A percentile compares a stretch with the other conserved stretches of the same genome.
Evolutionary conservation across 2,113 vertebrate species (phyloP).

Genomic region (Lucifuga dentata): DNA sequence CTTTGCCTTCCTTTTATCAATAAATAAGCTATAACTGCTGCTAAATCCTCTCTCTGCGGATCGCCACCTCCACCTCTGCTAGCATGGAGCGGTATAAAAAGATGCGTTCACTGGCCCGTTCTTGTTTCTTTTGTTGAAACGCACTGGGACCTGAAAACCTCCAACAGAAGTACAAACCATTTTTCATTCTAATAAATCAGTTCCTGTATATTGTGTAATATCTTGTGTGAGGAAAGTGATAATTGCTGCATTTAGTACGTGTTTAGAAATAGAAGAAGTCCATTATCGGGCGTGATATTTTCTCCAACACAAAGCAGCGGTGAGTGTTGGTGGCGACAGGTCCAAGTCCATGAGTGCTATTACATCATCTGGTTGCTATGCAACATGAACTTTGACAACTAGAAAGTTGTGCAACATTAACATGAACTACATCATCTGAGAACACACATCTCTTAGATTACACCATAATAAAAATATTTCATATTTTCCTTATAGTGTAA

Average conservation of each 20-base stretch:
- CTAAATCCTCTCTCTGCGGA: no score
- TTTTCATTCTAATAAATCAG: not conserved
- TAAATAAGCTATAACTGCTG: no score
- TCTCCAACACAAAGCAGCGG: not conserved
- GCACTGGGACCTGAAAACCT: no score
- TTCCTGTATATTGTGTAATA: not conserved
- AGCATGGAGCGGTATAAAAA: no score
- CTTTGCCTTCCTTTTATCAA: no score
- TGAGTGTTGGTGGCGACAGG: not conserved
- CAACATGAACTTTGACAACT: not conserved
- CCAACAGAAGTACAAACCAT: not conserved
- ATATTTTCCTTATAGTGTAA: no score
- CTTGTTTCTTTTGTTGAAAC: no score
- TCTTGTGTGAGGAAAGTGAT: not conserved
- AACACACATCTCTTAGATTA: no score
- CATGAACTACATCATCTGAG: no score
- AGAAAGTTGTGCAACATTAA: constrained; percentile 12
- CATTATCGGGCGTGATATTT: not conserved
- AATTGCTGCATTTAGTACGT: not conserved
- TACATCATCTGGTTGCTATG: constrained; percentile 38
- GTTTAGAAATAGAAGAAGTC: not conserved
- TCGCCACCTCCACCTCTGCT: no score
- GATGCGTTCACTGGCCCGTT: no score
- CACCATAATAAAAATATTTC: no score
- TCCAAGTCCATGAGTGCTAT: not conserved